These are phyloP conservation scores for Aphis gossypii DNA, from an alignment of 1,140 invertebrate species.

Conservation along the genomic window DNA sequence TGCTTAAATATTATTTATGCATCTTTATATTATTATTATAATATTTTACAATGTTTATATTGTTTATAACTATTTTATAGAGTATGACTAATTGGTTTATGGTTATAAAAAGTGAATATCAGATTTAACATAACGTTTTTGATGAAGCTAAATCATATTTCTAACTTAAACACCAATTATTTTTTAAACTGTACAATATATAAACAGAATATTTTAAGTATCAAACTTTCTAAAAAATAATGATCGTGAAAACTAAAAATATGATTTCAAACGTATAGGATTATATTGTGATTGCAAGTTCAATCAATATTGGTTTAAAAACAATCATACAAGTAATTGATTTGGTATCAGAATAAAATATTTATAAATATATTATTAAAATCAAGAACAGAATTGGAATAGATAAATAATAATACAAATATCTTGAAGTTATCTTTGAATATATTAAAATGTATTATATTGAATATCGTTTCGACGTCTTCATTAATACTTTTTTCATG, in stretches of 20 bases:
- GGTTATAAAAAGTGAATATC: too few relatives aligned
- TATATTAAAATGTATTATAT: neutral
- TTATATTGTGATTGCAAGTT: neutral
- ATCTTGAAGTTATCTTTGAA: neutral
- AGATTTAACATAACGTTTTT: neutral
- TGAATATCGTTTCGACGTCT: neutral
- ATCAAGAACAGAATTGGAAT: neutral
- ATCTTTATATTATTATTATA: too few relatives aligned
- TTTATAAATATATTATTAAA: neutral
- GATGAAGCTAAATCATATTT: neutral
- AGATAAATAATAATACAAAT: neutral
- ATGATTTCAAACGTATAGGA: neutral
- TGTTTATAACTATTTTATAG: too few relatives aligned
- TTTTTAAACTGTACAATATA: neutral
- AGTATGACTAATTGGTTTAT: too few relatives aligned
- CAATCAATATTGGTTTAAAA: neutral
- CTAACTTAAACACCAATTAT: neutral
- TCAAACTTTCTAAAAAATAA: neutral
- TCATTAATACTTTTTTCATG: neutral
- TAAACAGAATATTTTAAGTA: neutral
- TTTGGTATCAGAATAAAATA: neutral
- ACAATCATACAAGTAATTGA: neutral
- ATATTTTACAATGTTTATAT: too few relatives aligned
- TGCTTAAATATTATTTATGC: too few relatives aligned
- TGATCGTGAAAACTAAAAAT: neutral